Percentiles rank a stretch among this genome's conserved stretches.
These are phyloP conservation scores for Suricata suricatta DNA, from an alignment of 2,113 vertebrate species.

Conservation along the genomic window DNA sequence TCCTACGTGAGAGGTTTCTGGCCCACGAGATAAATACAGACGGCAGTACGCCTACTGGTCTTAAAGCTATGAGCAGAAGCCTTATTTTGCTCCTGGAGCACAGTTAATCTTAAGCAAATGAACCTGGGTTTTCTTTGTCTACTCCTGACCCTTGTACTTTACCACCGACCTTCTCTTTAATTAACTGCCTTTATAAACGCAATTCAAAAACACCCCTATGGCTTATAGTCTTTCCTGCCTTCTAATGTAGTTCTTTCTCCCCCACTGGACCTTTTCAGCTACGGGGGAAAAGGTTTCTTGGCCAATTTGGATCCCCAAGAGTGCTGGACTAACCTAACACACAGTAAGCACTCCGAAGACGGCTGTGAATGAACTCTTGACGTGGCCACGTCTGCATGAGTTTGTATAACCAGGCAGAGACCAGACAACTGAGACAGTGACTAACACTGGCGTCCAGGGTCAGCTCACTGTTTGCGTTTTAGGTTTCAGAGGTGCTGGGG, in stretches of 20 bases:
- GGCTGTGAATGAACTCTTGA: not conserved
- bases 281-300: not conserved
- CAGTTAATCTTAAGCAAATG: not conserved
- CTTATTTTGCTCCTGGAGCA: not conserved
- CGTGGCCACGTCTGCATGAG: not conserved
- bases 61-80: not conserved
- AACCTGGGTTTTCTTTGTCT: not conserved
- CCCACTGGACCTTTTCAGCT: not conserved
- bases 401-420: not conserved
- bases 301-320: not conserved
- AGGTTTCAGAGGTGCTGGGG: not conserved
- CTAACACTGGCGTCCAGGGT: not conserved
- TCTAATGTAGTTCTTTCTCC: not conserved
- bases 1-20: not conserved
- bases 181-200: not conserved
- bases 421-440: not conserved
- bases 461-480: not conserved
- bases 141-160: not conserved
- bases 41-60: fast-evolving
- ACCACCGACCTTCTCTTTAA: not conserved
- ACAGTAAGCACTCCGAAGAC: not conserved
- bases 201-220: not conserved
- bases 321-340: not conserved
- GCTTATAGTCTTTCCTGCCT: not conserved
- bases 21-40: not conserved